phyloP scores from a whole-genome alignment of 1,140 invertebrate genomes.

The Temnothorax curvispinosus region DNA sequence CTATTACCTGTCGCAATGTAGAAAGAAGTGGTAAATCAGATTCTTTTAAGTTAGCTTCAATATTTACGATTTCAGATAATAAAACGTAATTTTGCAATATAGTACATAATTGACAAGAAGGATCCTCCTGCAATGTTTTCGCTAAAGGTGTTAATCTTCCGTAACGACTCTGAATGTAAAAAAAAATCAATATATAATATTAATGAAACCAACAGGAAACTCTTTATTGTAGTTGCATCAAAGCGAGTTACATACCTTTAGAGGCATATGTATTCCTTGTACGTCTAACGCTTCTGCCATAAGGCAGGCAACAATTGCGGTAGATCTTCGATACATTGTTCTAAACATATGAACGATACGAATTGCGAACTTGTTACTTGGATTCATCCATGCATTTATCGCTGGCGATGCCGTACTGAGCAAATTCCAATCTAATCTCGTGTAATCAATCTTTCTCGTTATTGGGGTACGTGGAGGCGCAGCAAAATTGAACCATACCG shows the following conservation, averaged over 20 bases:
- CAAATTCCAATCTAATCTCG: slow-evolving; percentile 97
- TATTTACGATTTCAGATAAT: slow-evolving; percentile 89
- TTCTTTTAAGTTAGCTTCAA: slow-evolving; percentile 94
- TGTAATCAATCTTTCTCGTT: slow-evolving; percentile 97
- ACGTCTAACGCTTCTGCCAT: slow-evolving; percentile 97
- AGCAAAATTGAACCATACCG: slow-evolving; percentile 99
- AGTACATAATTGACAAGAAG: slow-evolving; percentile 96
- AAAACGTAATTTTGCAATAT: slow-evolving; percentile 95
- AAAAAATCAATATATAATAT: slow-evolving; percentile 15
- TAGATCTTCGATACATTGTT: slow-evolving; percentile 91
- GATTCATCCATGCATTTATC: slow-evolving; percentile 99
- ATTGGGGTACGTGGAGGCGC: slow-evolving; percentile 97
- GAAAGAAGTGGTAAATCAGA: slow-evolving; percentile 94
- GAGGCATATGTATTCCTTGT: slow-evolving; percentile 92
- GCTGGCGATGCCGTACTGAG: slow-evolving; percentile 97
- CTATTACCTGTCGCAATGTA: slow-evolving; percentile 92
- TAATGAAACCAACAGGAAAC: background rate
- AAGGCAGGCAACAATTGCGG: slow-evolving; percentile 96
- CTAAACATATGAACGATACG: slow-evolving; percentile 92
- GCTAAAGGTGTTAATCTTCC: slow-evolving; percentile 94
- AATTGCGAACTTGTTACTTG: slow-evolving; percentile 94
- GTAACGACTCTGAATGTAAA: slow-evolving; percentile 92
- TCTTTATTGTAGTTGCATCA: background rate
- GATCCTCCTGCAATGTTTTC: slow-evolving; percentile 97
- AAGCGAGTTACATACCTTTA: slow-evolving; percentile 88